phyloP scores from a whole-genome alignment of 2,888 invertebrate species.

The Apantesis nais region DNA sequence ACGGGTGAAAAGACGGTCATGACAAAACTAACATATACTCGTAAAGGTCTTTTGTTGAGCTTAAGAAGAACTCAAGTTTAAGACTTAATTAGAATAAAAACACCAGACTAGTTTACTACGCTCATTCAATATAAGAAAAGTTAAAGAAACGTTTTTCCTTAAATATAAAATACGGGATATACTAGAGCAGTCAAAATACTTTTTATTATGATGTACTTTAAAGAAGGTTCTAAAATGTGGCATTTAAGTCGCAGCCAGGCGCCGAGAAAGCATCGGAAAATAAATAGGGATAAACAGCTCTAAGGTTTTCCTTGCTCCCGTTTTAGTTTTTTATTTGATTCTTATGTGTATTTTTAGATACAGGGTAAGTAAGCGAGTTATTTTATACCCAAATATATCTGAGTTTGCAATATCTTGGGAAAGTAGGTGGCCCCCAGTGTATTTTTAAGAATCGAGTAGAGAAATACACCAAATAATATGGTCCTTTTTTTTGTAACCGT shows the following conservation, averaged over 20 bases:
- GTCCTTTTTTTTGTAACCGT: too few species aligned
- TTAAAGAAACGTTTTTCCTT: constrained; percentile 10
- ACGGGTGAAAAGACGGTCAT: not conserved
- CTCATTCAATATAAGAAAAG: not conserved
- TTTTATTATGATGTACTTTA: constrained; percentile 37
- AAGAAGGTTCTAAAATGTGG: constrained; percentile 26
- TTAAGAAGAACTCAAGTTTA: not conserved
- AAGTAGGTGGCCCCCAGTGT: too few species aligned
- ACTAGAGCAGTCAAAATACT: constrained; percentile 23
- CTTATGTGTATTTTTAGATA: not conserved
- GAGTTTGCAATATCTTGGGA: too few species aligned
- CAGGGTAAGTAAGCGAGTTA: not conserved
- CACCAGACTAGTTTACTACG: not conserved
- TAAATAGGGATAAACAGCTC: not conserved
- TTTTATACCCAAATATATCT: not conserved
- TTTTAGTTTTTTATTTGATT: constrained; percentile 2
- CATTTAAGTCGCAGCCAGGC: constrained; percentile 29
- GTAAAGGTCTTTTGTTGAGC: not conserved
- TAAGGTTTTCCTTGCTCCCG: not conserved
- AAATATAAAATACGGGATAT: constrained; percentile 23
- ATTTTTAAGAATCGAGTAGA: too few species aligned
- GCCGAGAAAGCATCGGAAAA: constrained; percentile 34
- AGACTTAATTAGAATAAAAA: not conserved
- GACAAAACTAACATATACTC: too few species aligned
- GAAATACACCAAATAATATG: too few species aligned